Conservation (phyloP, 1,140 invertebrate species). For the Harlomillsia oculata region DNA sequence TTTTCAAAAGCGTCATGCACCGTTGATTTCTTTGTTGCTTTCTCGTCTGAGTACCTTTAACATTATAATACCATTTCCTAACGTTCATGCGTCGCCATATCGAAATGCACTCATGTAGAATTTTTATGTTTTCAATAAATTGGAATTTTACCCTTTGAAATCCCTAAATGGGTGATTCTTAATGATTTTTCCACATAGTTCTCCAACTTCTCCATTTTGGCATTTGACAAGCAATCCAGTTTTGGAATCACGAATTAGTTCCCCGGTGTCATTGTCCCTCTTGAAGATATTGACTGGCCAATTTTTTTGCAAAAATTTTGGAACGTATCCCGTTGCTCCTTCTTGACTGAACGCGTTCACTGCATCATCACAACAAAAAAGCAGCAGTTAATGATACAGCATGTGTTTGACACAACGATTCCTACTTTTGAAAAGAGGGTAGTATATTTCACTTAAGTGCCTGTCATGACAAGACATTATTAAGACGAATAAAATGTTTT, state of each 20-base stretch:
- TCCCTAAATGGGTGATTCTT: conserved; percentile 65
- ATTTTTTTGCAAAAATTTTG: conserved; percentile 64
- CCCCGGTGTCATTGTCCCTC: conserved; percentile 70
- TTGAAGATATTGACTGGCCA: conserved; percentile 84
- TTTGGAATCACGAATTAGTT: conserved; percentile 59
- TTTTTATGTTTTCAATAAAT: conserved; percentile 77
- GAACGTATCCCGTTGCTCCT: conserved; percentile 91
- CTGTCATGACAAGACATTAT: no score
- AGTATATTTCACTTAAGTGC: no score
- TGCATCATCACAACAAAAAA: no score
- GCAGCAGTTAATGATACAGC: no score
- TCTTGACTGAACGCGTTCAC: conserved; percentile 85
- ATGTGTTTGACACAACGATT: no score
- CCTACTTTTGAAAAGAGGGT: no score
- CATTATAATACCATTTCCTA: no score
- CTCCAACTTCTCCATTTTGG: conserved; percentile 60
- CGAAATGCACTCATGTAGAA: conserved; percentile 65
- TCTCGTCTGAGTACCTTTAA: conserved; percentile 58
- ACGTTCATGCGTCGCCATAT: conserved; percentile 76
- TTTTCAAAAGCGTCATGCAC: conserved; percentile 56
- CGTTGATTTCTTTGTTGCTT: conserved; percentile 60
- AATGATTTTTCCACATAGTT: conserved; percentile 92
- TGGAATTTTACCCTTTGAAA: conserved; percentile 56
- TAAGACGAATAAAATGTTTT: neutral
- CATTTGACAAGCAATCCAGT: conserved; percentile 71